Percentiles rank a stretch among this genome's conserved stretches.
Conservation (phyloP, 2,113 vertebrate genomes). For the Odocoileus virginianus region DNA sequence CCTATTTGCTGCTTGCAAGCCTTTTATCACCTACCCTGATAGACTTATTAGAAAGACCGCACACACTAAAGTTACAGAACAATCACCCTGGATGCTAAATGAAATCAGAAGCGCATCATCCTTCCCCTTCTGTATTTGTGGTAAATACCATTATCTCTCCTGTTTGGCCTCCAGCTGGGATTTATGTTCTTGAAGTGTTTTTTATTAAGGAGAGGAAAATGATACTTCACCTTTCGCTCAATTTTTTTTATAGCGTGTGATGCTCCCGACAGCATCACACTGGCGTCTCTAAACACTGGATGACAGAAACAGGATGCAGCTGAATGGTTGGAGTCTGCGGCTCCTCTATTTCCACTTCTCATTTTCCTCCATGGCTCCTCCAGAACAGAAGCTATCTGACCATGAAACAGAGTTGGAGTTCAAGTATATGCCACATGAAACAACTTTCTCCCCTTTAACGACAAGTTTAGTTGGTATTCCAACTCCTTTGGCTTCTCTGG, state of each 20-base stretch:
- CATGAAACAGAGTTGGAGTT: neutral
- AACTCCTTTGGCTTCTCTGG: neutral
- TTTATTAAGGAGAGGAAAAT: neutral
- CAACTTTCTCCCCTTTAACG: neutral
- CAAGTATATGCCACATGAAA: neutral
- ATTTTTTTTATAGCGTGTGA: neutral
- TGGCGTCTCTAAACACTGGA: neutral
- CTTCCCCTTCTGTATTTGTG: neutral
- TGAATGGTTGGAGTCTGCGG: rapidly evolving
- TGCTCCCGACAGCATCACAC: neutral
- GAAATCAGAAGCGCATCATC: neutral
- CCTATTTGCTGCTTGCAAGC: neutral
- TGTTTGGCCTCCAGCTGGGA: neutral
- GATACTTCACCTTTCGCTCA: neutral
- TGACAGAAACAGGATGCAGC: rapidly evolving
- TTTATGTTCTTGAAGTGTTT: neutral
- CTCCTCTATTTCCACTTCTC: rapidly evolving
- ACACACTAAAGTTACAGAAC: neutral
- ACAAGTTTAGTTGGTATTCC: neutral
- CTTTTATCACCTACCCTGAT: neutral
- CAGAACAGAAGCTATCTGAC: rapidly evolving
- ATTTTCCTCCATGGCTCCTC: rapidly evolving
- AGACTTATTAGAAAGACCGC: neutral
- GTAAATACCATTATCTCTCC: neutral
- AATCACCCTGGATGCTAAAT: neutral